Base-by-base conservation (phyloP, 1,140 invertebrate species). In the Hylaeus anthracinus region DNA sequence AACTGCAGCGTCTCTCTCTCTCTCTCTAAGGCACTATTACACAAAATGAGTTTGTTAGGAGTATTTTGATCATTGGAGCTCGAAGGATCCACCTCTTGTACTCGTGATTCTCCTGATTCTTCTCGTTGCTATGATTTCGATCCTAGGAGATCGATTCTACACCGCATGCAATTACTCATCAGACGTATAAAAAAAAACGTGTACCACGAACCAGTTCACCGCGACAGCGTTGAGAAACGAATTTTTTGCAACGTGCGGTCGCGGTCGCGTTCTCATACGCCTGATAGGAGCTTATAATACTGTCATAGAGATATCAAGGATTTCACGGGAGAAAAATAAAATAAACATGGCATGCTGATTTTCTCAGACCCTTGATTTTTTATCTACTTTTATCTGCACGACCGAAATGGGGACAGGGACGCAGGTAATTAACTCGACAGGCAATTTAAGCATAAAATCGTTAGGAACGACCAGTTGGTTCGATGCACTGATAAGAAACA, bases 371-470 rank as follows among this genome's bases (percentile, higher is more conserved):
- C 56, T 15, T n/a, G 48, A 75, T 41, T 78, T 72, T 72, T 53
- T 39, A n/a, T 48, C 6, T 15, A 41, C 56, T 51, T 26, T 51
- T 10, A 45, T 39, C 8, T n/a, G 39, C 67, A 12, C 14, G 43
- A 39, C 15, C 12, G n/a, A 65, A 53, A 58, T 15, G 73, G 41
- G 71, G 39, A 66, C 41, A 26, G 39, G 48, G 10, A 10, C 39
- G 26, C 26, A 12, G 60, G 15, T 69, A 64, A 61, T 53, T 84
- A 53, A 61, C 67, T 74, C 41, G 51, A 43, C 72, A 83, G 76
- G 71, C 66, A 67, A 83, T 83, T 26, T 79, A 83, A 83, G 60
- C 81, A 55, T 70, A 65, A 72, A 82, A 71, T 55, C 61, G 37
- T 15, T 73, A 61, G 48, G 14, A 53, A 53, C 67, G 37, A 64